phyloP scores from a whole-genome alignment of 1,140 invertebrate species.

The Dufourea novaeangliae region DNA sequence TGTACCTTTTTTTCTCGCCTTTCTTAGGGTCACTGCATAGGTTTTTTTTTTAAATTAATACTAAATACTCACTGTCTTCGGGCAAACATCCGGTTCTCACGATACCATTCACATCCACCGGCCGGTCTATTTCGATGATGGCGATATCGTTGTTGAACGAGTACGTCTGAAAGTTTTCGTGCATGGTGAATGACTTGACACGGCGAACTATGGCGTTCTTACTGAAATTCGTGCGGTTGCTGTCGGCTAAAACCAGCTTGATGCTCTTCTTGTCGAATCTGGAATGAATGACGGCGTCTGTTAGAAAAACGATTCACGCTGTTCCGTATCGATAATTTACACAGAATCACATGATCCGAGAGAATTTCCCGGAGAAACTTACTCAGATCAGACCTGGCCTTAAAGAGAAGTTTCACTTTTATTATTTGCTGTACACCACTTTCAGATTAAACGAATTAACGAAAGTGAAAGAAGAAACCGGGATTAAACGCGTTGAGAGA shows the following conservation, averaged over 20 bases:
- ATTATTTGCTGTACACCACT: too few relatives aligned
- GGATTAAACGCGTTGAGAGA: too few relatives aligned
- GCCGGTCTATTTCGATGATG: constrained; percentile 86
- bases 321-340: neutral
- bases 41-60: neutral
- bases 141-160: constrained; percentile 92
- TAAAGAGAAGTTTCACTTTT: too few relatives aligned
- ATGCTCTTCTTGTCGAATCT: constrained; percentile 80
- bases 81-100: constrained; percentile 89
- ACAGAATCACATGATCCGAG: neutral
- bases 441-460: too few relatives aligned
- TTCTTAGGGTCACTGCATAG: neutral
- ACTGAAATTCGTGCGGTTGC: constrained; percentile 72
- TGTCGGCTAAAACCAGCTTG: constrained; percentile 79
- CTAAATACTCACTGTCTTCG: constrained; percentile 78
- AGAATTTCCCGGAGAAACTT: too few relatives aligned
- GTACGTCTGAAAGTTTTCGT: constrained; percentile 86
- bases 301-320: neutral
- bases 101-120: constrained; percentile 83
- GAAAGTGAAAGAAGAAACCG: too few relatives aligned
- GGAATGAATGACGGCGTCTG: constrained; percentile 43
- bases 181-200: constrained; percentile 80
- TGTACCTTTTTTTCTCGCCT: neutral
- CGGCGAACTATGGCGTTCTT: constrained; percentile 72
- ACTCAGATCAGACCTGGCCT: too few relatives aligned